Conservation (phyloP, 2,888 invertebrate species). For the Drosophila niveifrons region DNA sequence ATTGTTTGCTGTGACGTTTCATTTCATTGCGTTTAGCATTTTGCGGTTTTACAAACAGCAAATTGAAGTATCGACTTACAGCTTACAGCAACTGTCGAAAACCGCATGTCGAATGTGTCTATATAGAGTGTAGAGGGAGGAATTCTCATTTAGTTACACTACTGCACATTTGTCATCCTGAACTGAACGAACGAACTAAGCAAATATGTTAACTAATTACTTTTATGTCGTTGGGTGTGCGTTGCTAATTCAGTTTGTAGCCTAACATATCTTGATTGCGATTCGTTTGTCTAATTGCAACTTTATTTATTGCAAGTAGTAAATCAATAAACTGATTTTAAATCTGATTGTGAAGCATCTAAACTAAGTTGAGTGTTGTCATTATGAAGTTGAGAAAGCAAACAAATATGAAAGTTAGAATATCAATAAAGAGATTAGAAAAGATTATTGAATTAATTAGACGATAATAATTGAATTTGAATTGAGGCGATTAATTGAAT, state of each 20-base stretch:
- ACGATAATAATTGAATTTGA: too few species aligned
- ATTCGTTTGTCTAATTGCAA: constrained; percentile 3
- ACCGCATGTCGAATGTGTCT: constrained; percentile 11
- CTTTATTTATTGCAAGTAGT: background rate
- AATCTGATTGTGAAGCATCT: background rate
- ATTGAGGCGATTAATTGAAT: too few species aligned
- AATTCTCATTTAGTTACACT: background rate
- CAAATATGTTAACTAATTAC: constrained; percentile 19
- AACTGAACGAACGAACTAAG: background rate
- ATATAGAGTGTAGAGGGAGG: background rate
- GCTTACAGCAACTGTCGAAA: background rate
- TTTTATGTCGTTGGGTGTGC: constrained; percentile 11
- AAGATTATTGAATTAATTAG: too few species aligned
- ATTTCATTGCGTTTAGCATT: constrained; percentile 69
- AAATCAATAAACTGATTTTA: background rate
- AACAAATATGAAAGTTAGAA: too few species aligned
- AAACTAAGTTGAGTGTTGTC: background rate
- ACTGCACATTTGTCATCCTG: background rate
- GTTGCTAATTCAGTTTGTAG: background rate
- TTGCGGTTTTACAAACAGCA: constrained; percentile 46
- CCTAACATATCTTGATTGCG: background rate
- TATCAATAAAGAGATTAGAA: too few species aligned
- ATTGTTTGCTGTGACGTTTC: constrained; percentile 63
- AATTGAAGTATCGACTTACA: constrained; percentile 9
- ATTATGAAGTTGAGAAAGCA: background rate